Conservation (phyloP, 1,140 invertebrate species). For the Muscidifurax raptorellus region DNA sequence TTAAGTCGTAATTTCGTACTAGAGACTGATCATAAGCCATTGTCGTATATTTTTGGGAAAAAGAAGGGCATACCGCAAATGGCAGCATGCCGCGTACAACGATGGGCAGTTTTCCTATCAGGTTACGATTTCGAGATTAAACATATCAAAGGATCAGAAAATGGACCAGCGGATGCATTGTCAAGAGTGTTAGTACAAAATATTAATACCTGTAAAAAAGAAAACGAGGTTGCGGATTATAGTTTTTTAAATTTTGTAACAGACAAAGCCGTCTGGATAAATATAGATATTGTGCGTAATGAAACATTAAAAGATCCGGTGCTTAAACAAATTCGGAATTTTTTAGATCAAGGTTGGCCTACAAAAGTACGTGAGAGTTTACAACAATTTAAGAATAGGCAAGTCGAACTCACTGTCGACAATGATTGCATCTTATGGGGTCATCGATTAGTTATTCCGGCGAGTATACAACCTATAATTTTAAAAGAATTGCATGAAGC, state of each 20-base stretch:
- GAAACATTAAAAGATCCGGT: background rate
- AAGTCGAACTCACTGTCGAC: background rate
- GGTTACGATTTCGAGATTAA: constrained; percentile 27
- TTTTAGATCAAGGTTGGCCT: background rate
- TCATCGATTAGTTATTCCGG: background rate
- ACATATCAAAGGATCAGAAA: constrained; percentile 7
- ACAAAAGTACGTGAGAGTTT: background rate
- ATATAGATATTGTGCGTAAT: background rate
- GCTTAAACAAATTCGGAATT: background rate
- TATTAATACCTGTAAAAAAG: background rate
- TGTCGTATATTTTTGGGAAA: constrained; percentile 1
- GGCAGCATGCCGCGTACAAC: constrained; percentile 17
- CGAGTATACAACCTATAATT: background rate
- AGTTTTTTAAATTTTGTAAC: constrained; percentile 4
- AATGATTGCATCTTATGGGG: background rate
- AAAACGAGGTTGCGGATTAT: background rate
- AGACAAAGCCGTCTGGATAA: background rate
- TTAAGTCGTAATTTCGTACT: constrained; percentile 6
- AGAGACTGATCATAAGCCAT: constrained; percentile 23
- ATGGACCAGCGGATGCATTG: background rate
- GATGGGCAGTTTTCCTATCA: constrained; percentile 8
- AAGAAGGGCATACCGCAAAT: constrained; percentile 27
- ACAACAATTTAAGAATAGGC: too few species aligned
- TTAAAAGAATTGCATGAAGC: constrained; percentile 62
- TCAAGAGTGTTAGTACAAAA: background rate